These are phyloP conservation scores for Callospermophilus lateralis DNA, from an alignment of 2,113 vertebrate species.

Conservation along the genomic window DNA sequence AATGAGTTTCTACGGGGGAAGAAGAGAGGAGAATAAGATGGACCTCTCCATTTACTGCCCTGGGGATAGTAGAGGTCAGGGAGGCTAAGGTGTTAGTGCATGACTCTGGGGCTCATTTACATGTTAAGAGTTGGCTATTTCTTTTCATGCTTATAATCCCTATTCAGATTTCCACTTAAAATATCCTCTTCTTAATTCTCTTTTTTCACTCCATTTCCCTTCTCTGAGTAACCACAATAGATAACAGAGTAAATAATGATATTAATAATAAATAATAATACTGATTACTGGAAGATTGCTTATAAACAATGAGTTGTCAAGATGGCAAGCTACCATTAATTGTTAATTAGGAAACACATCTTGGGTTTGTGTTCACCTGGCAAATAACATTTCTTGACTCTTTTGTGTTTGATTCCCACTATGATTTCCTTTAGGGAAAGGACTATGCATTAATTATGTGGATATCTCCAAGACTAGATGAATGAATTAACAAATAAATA, in stretches of 20 bases:
- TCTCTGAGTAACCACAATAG: not conserved
- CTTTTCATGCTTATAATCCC: not conserved
- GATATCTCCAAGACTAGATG: not conserved
- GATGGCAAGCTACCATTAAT: not conserved
- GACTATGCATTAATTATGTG: not conserved
- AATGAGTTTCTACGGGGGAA: accelerated
- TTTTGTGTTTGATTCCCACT: not conserved
- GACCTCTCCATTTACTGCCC: accelerated
- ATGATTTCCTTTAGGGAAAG: not conserved
- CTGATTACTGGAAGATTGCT: slow-evolving; percentile 19
- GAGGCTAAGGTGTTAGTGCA: accelerated
- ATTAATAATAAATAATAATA: slow-evolving; percentile 8
- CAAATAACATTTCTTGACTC: not conserved
- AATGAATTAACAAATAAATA: not conserved
- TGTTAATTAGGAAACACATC: slow-evolving; percentile 48
- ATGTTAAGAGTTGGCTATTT: not conserved
- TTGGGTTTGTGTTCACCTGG: not conserved
- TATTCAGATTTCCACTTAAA: slow-evolving; percentile 10
- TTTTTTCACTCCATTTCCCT: not conserved
- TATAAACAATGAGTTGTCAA: not conserved
- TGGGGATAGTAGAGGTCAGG: accelerated
- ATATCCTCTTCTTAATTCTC: not conserved
- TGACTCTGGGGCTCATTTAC: not conserved
- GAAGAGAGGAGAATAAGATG: not conserved
- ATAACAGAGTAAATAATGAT: not conserved